phyloP scores from a whole-genome alignment of 2,797 vertebrate species.

The Tragelaphus oryx region DNA sequence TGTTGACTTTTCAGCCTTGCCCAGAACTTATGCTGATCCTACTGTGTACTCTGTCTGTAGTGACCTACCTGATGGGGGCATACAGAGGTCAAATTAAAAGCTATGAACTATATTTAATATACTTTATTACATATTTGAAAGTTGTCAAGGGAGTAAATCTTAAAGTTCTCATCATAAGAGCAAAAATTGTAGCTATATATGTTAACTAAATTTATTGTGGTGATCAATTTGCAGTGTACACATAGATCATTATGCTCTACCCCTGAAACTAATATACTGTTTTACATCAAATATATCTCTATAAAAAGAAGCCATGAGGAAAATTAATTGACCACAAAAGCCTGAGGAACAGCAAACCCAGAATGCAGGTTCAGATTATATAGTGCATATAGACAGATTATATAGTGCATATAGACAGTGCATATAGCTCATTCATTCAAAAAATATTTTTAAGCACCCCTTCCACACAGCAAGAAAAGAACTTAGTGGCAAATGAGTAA shows the following conservation, averaged over 20 bases:
- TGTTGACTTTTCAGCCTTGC: not conserved
- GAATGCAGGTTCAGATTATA: not conserved
- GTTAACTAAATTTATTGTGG: not conserved
- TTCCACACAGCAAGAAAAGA: constrained; percentile 6
- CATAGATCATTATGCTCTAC: not conserved
- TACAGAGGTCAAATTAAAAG: constrained; percentile 21
- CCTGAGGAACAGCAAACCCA: not conserved
- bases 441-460: not conserved
- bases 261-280: not conserved
- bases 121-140: not conserved
- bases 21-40: not conserved
- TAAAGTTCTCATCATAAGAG: not conserved
- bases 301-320: not conserved
- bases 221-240: not conserved
- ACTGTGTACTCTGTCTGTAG: not conserved
- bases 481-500: not conserved
- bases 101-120: not conserved
- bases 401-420: too few relatives aligned
- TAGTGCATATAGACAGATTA: not conserved
- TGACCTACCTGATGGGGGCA: not conserved
- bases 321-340: not conserved
- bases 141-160: not conserved
- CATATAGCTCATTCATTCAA: not conserved
- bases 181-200: not conserved
- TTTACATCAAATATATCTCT: not conserved